Base-by-base conservation (phyloP, 2,113 vertebrate species). In the Otus sunia region DNA sequence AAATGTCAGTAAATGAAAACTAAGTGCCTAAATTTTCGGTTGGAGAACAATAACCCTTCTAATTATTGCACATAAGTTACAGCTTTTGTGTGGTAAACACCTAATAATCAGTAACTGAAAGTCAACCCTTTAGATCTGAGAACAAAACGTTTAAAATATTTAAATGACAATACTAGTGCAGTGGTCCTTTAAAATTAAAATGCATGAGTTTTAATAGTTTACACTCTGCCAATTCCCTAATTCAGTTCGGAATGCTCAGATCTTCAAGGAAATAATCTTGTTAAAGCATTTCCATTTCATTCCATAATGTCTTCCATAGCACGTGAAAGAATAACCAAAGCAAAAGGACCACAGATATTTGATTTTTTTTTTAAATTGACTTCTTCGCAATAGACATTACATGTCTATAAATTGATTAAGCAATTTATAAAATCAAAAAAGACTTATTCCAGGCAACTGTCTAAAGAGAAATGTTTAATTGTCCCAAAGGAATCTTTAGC, bases 1-100 rank as follows among this genome's bases (percentile, higher is more conserved):
- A 97, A 98, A 97, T 91, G 97, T 92, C 92, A 96, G 75, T 56
- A 92, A 93, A 92, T 89, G 64, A 94, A 97, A 97, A 89, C 96
- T 52, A 97, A 92, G 90, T 89, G 93, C 95, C 71, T 79, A 86
- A 50, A 92, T 96, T 96, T 96, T 92, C 15, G 19, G 85, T 37
- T 67, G 75, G 71, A 97, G 94, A 96, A 95, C 88, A 94, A 90
- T 93, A 86, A 64, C 92, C 36, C 62, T 90, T 95, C 86, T 97
- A 86, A 96, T 97, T 97, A 96, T 83, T 91, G 90, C 90, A 86
- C 71, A 15, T 32, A 95, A 97, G 39, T 71, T 78, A 90, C 12
- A 78, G 77, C 34, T 86, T 71, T 86, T 63, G 37, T 63, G 75
- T 86, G 77, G n/a, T 80, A 96, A 97, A 96, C 93, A 89, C 21